phyloP scores from a whole-genome alignment of 2,113 vertebrate species.

The Nesoenas mayeri region DNA sequence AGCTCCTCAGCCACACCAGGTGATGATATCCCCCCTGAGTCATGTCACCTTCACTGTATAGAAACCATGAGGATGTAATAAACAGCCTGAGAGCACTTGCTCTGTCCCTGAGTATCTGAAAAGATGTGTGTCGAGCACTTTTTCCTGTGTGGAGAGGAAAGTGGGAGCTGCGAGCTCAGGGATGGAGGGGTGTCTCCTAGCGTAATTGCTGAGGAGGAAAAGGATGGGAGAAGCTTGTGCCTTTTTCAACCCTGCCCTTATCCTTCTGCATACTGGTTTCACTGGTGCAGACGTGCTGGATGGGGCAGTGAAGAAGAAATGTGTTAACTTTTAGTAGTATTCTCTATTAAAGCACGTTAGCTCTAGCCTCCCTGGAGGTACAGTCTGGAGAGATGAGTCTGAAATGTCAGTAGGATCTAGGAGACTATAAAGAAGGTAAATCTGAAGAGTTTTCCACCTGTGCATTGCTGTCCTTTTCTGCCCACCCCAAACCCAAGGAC shows the following conservation, averaged over 20 bases:
- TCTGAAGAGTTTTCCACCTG: not conserved
- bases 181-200: not conserved
- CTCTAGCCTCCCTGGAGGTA: not conserved
- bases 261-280: not conserved
- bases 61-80: constrained; percentile 55
- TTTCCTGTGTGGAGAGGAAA: not conserved
- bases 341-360: not conserved
- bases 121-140: rapidly evolving
- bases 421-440: not conserved
- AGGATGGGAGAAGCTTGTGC: not conserved
- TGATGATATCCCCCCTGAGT: not conserved
- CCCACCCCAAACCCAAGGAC: not conserved
- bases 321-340: not conserved
- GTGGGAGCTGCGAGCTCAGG: rapidly evolving
- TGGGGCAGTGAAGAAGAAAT: not conserved
- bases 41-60: constrained; percentile 22
- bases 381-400: not conserved
- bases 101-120: not conserved
- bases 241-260: not conserved
- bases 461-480: not conserved
- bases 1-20: not conserved
- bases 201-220: not conserved
- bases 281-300: not conserved
- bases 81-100: constrained; percentile 34
- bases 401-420: not conserved